A percentile compares a stretch with the other conserved stretches of the same genome.
Evolutionary conservation across 2,113 vertebrate species (phyloP).

Genomic region (Sorex fumeus): DNA sequence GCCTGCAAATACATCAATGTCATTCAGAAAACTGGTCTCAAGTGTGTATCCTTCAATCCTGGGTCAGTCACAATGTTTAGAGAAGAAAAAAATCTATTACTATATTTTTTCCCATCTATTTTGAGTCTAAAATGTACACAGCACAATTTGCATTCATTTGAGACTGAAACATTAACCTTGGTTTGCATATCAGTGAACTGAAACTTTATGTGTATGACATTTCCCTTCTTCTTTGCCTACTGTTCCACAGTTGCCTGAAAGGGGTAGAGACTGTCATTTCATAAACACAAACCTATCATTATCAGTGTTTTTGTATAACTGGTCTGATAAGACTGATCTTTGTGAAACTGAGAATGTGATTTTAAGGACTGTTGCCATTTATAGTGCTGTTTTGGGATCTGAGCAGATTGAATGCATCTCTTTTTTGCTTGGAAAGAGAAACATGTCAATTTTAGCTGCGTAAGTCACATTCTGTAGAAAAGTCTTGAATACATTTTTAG

Average conservation of each 20-base stretch:
- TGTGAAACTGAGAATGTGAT: neutral
- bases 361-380: constrained; percentile 40
- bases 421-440: constrained; percentile 36
- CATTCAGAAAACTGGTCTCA: neutral
- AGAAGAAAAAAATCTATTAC: constrained; percentile 53
- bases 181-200: neutral
- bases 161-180: neutral
- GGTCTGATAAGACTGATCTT: neutral
- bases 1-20: neutral
- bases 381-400: constrained; percentile 15
- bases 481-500: neutral
- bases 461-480: neutral
- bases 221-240: neutral
- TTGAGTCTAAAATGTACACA: constrained; percentile 35
- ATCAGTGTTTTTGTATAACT: neutral
- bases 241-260: neutral
- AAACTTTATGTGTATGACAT: neutral
- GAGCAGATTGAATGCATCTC: neutral
- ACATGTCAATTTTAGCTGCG: constrained; percentile 18
- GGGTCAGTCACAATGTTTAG: constrained; percentile 29
- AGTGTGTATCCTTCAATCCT: neutral
- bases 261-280: neutral
- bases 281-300: constrained; percentile 15
- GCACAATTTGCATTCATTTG: constrained; percentile 54
- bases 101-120: constrained; percentile 44